phyloP scores from a whole-genome alignment of 2,797 vertebrate species.

The Peromyscus attwateri region DNA sequence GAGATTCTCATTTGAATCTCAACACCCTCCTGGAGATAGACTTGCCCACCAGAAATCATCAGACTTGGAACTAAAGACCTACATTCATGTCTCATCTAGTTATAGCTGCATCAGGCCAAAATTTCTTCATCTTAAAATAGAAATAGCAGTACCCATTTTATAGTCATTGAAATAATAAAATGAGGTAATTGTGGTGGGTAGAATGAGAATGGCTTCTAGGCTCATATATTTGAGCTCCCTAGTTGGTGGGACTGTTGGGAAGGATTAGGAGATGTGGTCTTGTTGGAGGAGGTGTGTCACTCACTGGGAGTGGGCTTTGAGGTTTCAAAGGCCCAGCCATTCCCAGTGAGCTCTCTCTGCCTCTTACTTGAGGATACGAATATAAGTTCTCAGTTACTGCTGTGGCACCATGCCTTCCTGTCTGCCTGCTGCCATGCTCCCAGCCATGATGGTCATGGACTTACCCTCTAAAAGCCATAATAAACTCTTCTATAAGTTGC shows the following conservation, averaged over 20 bases:
- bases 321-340: neutral
- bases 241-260: neutral
- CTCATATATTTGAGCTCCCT: neutral
- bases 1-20: neutral
- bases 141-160: neutral
- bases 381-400: neutral
- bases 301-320: neutral
- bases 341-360: neutral
- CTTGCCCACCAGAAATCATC: neutral
- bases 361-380: neutral
- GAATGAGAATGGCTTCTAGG: neutral
- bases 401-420: neutral
- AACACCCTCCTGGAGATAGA: neutral
- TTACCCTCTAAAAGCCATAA: neutral
- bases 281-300: neutral
- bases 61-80: neutral
- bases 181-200: neutral
- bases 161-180: slow-evolving; percentile 42
- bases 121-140: slow-evolving; percentile 26
- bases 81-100: neutral
- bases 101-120: neutral
- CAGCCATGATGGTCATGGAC: neutral
- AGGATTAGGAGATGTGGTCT: neutral
- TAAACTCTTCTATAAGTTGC: neutral
- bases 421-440: neutral